Evolutionary conservation across 2,888 invertebrate genomes (phyloP).

Genomic region (Macropis europaea): DNA sequence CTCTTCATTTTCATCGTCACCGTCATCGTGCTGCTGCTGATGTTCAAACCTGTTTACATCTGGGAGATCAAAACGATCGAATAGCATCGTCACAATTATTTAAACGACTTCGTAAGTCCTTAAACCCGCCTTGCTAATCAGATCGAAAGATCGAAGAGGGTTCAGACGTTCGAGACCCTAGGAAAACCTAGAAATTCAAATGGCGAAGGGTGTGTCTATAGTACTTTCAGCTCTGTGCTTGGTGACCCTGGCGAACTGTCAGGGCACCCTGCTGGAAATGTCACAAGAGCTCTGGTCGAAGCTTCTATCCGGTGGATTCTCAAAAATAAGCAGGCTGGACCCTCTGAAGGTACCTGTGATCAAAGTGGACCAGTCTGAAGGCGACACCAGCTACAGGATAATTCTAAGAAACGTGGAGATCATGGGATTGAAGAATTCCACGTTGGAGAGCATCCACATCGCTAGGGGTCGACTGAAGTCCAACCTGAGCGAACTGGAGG

Average conservation of each 20-base stretch:
- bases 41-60: constrained; percentile 68
- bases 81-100: background rate
- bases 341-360: constrained; percentile 75
- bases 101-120: background rate
- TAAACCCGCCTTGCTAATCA: too few species aligned
- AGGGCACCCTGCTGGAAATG: constrained; percentile 70
- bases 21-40: constrained; percentile 59
- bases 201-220: background rate
- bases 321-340: constrained; percentile 70
- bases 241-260: constrained; percentile 11
- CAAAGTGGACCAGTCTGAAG: constrained; percentile 80
- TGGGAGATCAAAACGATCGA: constrained; percentile 60
- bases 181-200: too few species aligned
- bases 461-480: constrained; percentile 71
- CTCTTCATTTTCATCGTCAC: constrained; percentile 64
- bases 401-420: constrained; percentile 72
- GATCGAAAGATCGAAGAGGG: background rate
- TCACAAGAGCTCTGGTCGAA: constrained; percentile 74
- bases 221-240: constrained; percentile 10
- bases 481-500: constrained; percentile 73
- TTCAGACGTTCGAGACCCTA: background rate
- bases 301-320: constrained; percentile 70
- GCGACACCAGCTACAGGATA: constrained; percentile 73
- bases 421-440: constrained; percentile 71
- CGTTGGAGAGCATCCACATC: constrained; percentile 73